Evolutionary conservation across 1,140 invertebrate species (phyloP).

Genomic region (Cryptotermes secundus): DNA sequence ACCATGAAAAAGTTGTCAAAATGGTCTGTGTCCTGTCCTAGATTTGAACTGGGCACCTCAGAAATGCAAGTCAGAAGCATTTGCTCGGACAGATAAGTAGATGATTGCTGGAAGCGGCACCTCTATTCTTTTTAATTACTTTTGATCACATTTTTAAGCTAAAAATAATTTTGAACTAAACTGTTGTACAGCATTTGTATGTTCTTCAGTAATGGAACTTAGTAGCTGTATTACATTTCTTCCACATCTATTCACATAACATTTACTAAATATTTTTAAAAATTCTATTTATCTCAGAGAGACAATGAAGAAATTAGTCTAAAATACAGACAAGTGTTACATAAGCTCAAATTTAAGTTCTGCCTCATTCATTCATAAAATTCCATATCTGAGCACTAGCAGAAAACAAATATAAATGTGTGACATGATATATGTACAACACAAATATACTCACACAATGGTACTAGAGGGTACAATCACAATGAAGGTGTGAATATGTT

Average conservation of each 20-base stretch:
- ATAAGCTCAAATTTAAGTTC: neutral
- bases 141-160: too few relatives aligned
- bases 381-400: slow-evolving; percentile 4
- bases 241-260: neutral
- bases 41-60: too few relatives aligned
- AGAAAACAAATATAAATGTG: neutral
- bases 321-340: neutral
- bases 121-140: too few relatives aligned
- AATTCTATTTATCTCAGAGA: neutral
- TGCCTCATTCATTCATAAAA: neutral
- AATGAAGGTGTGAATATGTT: slow-evolving; percentile 3
- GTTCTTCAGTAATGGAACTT: too few relatives aligned
- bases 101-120: too few relatives aligned
- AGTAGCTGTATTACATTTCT: slow-evolving; percentile 13
- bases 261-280: neutral
- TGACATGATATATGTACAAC: neutral
- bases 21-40: too few relatives aligned
- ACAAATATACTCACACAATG: neutral
- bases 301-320: neutral
- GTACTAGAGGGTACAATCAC: neutral
- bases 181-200: too few relatives aligned
- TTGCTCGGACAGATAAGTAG: too few relatives aligned
- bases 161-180: too few relatives aligned
- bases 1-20: too few relatives aligned
- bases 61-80: too few relatives aligned